Base-by-base conservation (phyloP, 2,113 vertebrate genomes). In the Oreochromis tanganicae region DNA sequence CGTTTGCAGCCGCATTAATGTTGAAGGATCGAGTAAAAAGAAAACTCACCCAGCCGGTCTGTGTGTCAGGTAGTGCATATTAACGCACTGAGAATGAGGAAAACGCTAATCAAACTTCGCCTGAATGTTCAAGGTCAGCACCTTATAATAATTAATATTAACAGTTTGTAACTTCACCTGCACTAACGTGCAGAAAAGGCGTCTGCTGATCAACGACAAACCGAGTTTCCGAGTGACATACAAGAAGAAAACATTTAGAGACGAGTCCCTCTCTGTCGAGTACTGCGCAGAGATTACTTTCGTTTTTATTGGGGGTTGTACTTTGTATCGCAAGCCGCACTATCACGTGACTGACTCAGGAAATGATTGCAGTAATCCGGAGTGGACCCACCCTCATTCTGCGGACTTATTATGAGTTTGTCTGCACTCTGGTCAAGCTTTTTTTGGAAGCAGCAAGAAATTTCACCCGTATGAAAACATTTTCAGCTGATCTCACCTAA, bases 221-320 rank as follows among this genome's bases (percentile, higher is more conserved):
- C 38, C 2, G 19, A 16, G 38, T 73, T 46, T 46, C n/a, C 9
- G 36, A 43, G 36, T 14, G 7, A 68, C 13, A 21, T 24, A 41
- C 34, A 41, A 24, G 9, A 16, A 41, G 19, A 9, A 9, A 73
- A 41, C 61, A n/a, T 38, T 13, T 38, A 66, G 34, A 21, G 1
- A 68, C 63, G 11, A 13, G 6, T 8, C 4, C 6, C 3, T 21
- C 11, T 41, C 34, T 21, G 34, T 68, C 4, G 19, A 41, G 19
- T 13, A 68, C 2, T 36, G 17, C 1, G 0, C 32, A 1, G 1
- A 36, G 0, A 1, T 38, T n/a, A 7, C 61, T n/a, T 66, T 66
- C 34, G 6, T 38, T 66, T 38, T 66, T n/a, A n/a, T n/a, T 0
- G 14, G 0, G 16, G 13, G 13, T 46, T 46, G 43, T 13, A 46